These are phyloP conservation scores for Amazona guildingii DNA, from an alignment of 2,113 vertebrate genomes.

Conservation along the genomic window DNA sequence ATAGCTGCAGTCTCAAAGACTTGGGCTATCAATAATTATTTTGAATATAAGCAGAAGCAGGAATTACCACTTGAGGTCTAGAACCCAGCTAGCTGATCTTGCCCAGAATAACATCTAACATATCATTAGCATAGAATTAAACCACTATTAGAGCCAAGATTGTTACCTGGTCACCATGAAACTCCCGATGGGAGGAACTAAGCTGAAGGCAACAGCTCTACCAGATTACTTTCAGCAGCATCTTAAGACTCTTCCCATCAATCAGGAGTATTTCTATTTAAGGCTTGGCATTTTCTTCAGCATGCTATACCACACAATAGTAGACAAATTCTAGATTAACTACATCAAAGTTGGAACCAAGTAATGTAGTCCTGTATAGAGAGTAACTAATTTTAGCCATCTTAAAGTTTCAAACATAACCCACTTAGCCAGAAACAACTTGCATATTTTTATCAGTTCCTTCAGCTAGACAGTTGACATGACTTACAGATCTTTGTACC, in stretches of 20 bases:
- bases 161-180: not conserved
- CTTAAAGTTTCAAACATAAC: not conserved
- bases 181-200: not conserved
- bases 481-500: not conserved
- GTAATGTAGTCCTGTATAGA: not conserved
- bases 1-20: not conserved
- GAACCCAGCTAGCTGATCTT: not conserved
- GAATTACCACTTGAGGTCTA: not conserved
- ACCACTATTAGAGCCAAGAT: not conserved
- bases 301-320: rapidly evolving
- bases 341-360: not conserved
- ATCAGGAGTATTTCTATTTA: not conserved
- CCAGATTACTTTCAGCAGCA: not conserved
- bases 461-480: not conserved
- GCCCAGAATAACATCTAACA: not conserved
- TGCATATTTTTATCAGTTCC: not conserved
- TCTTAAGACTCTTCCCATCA: not conserved
- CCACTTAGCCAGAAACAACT: not conserved
- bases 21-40: not conserved
- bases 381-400: not conserved
- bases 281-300: not conserved
- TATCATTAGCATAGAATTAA: not conserved
- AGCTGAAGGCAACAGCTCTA: not conserved
- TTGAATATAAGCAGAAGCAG: not conserved
- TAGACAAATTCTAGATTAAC: not conserved